A percentile compares a stretch with the other conserved stretches of the same genome.
These are phyloP conservation scores for Pardalotus punctatus DNA, from an alignment of 2,113 vertebrate genomes.

Conservation along the genomic window DNA sequence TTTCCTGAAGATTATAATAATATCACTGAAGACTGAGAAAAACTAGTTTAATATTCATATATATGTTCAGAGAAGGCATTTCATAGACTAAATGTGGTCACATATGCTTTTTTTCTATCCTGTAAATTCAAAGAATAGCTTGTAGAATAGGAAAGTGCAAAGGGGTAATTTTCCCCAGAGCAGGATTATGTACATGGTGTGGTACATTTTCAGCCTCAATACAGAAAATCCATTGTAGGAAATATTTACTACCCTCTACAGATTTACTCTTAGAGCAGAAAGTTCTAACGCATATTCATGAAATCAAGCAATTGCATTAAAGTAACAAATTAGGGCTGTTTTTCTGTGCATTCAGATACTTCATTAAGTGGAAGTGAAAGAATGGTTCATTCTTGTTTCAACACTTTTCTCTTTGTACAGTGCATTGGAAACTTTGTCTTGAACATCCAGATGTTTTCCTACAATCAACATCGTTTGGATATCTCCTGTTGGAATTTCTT, in stretches of 20 bases:
- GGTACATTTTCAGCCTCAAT: neutral
- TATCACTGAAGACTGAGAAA: neutral
- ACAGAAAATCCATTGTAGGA: neutral
- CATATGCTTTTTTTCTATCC: neutral
- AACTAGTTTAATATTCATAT: neutral
- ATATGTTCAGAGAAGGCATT: neutral
- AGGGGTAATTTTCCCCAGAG: neutral
- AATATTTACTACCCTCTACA: neutral
- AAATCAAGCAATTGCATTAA: neutral
- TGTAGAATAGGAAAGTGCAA: neutral
- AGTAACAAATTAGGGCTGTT: neutral
- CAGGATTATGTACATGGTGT: neutral
- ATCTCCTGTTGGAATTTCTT: neutral
- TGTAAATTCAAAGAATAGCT: neutral
- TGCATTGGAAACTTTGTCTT: neutral
- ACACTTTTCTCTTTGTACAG: neutral
- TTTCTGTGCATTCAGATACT: neutral
- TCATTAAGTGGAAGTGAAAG: neutral
- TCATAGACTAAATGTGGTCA: neutral
- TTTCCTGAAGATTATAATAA: neutral
- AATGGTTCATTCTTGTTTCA: neutral
- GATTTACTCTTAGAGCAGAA: neutral
- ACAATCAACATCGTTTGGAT: neutral
- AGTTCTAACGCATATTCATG: neutral
- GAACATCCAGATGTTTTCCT: neutral